phyloP scores from a whole-genome alignment of 2,888 invertebrate genomes.

The Saturnia japonica region DNA sequence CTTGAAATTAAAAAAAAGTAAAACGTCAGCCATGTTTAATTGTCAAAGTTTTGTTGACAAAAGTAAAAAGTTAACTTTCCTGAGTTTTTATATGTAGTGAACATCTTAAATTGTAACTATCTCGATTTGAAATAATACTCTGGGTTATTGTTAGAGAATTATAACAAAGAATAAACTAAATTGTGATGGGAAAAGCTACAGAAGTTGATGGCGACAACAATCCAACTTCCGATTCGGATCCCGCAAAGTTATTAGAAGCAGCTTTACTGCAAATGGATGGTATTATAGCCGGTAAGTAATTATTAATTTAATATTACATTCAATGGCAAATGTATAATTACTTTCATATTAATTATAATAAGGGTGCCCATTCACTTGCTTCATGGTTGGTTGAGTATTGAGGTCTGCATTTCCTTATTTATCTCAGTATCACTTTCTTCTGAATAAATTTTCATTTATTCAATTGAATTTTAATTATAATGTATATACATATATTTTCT shows the following conservation, averaged over 20 bases:
- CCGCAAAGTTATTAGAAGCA: constrained; percentile 92
- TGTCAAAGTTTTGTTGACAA: constrained; percentile 67
- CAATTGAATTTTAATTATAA: neutral
- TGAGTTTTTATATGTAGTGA: constrained; percentile 35
- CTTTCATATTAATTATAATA: constrained; percentile 10
- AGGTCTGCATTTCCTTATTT: constrained; percentile 44
- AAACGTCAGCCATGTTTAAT: constrained; percentile 29
- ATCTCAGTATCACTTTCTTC: constrained; percentile 20
- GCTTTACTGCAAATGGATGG: constrained; percentile 95
- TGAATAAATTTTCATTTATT: neutral
- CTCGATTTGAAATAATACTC: constrained; percentile 7
- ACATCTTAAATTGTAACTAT: constrained; percentile 26
- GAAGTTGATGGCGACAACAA: constrained; percentile 78
- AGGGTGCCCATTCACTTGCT: constrained; percentile 30
- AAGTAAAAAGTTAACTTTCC: constrained; percentile 60
- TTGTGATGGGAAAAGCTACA: constrained; percentile 74
- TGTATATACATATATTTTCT: neutral
- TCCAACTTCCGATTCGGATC: constrained; percentile 88
- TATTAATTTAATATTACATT: constrained; percentile 16
- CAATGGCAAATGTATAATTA: neutral
- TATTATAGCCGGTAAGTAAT: constrained; percentile 88
- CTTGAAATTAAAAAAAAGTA: neutral
- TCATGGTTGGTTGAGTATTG: constrained; percentile 54
- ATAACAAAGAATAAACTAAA: constrained; percentile 20
- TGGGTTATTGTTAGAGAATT: constrained; percentile 11